Evolutionary conservation across 2,113 vertebrate genomes (phyloP).

Genomic region (Nothocercus nigrocapillus): DNA sequence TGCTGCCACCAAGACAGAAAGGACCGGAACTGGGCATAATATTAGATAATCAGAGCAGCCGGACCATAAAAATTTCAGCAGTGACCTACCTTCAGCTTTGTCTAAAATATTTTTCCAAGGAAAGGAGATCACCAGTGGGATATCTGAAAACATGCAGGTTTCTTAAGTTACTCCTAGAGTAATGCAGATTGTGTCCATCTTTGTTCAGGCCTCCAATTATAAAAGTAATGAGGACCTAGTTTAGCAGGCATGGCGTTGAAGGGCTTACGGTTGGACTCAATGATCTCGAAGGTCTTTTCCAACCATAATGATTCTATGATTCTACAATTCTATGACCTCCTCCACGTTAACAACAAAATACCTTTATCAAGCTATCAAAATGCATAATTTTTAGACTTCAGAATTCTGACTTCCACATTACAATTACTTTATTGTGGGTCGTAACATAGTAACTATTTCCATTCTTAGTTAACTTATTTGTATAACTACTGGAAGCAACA

Average conservation of each 20-base stretch:
- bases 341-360: fast-evolving
- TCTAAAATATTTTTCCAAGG: fast-evolving
- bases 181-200: fast-evolving
- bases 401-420: neutral
- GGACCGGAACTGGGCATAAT: fast-evolving
- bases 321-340: too few species aligned
- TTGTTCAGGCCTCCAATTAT: fast-evolving
- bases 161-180: neutral
- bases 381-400: neutral
- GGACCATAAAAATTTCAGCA: neutral
- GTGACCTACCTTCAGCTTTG: fast-evolving
- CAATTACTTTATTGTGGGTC: neutral
- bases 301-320: too few species aligned
- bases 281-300: too few species aligned
- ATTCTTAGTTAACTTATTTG: neutral
- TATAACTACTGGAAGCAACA: neutral
- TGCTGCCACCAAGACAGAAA: neutral
- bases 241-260: too few species aligned
- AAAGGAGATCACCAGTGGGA: too few species aligned
- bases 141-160: neutral
- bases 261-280: too few species aligned
- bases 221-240: neutral
- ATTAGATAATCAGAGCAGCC: fast-evolving
- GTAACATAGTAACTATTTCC: neutral
- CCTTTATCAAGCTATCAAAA: neutral